These are phyloP conservation scores for Anolis apletophallus DNA, from an alignment of 2,797 vertebrate species.

Conservation along the genomic window DNA sequence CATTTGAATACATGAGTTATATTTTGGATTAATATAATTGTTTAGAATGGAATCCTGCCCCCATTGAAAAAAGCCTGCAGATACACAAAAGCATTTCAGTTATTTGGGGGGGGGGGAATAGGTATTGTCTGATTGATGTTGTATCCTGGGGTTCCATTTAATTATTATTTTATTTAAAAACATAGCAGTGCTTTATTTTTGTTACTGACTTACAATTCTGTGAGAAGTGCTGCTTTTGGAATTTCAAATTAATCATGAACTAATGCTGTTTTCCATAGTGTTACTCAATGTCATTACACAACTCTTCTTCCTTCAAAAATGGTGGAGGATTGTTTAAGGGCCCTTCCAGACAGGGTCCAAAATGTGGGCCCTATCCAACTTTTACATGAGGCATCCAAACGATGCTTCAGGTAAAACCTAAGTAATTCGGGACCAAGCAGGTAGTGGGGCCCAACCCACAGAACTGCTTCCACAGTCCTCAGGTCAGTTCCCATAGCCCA, in stretches of 20 bases:
- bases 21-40: constrained; percentile 19
- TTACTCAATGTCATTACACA: not conserved
- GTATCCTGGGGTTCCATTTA: not conserved
- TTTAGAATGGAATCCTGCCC: constrained; percentile 43
- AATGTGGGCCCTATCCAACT: too few relatives aligned
- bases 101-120: constrained; percentile 30
- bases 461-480: too few relatives aligned
- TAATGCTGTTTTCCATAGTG: constrained; percentile 14
- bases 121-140: constrained; percentile 4
- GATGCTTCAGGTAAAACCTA: too few relatives aligned
- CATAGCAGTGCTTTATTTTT: not conserved
- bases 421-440: too few relatives aligned
- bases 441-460: too few relatives aligned
- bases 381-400: too few relatives aligned
- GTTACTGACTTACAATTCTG: not conserved
- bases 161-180: constrained; percentile 14
- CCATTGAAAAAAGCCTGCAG: constrained; percentile 20
- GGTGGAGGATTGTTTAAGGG: not conserved
- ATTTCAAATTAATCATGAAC: not conserved
- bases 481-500: too few relatives aligned
- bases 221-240: constrained; percentile 3
- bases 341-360: too few relatives aligned
- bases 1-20: constrained; percentile 14
- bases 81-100: not conserved
- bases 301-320: not conserved